phyloP scores from a whole-genome alignment of 2,888 invertebrate genomes.

The Tipula unca region DNA sequence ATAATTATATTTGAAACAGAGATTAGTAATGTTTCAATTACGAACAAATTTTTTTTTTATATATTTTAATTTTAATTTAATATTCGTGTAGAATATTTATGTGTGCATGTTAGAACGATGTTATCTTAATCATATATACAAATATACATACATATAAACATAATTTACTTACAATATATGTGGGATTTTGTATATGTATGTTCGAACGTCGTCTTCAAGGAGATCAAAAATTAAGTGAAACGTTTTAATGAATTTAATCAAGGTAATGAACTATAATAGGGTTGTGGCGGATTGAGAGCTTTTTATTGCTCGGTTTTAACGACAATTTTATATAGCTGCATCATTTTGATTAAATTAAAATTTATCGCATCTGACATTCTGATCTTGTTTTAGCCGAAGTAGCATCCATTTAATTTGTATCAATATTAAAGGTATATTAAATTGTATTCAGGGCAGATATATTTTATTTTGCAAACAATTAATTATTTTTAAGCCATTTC shows the following conservation, averaged over 20 bases:
- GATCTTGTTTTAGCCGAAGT: too few species aligned
- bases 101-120: neutral
- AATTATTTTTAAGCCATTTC: neutral
- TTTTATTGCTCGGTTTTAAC: neutral
- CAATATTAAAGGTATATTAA: neutral
- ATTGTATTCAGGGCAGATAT: neutral
- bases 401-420: too few species aligned
- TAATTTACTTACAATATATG: neutral
- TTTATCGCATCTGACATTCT: neutral
- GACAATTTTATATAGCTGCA: neutral
- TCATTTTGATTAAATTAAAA: neutral
- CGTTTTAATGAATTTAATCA: neutral
- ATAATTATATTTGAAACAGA: neutral
- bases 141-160: neutral
- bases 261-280: neutral
- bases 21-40: slow-evolving; percentile 14
- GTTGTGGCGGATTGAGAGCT: neutral
- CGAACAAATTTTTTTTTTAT: neutral
- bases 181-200: neutral
- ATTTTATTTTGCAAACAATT: neutral
- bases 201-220: neutral
- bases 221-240: neutral
- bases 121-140: neutral
- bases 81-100: neutral
- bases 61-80: neutral